Conservation (phyloP, 2,797 vertebrate species). For the Allenopithecus nigroviridis region DNA sequence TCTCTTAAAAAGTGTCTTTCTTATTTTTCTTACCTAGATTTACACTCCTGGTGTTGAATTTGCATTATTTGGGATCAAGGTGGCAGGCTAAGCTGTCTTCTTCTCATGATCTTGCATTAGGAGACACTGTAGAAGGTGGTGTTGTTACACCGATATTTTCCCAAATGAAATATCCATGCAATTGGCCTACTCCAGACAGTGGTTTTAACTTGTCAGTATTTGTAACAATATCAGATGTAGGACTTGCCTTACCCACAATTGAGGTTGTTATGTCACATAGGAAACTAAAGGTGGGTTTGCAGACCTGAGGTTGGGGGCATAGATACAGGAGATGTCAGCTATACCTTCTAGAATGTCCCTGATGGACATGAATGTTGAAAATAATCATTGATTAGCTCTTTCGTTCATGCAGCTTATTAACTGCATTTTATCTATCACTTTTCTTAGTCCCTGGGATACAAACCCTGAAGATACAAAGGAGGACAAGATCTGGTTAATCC, state of each 20-base stretch:
- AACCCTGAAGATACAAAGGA: neutral
- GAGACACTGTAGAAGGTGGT: neutral
- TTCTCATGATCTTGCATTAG: neutral
- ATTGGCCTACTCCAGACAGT: neutral
- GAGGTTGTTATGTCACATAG: neutral
- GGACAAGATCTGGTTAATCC: neutral
- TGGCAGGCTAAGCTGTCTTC: neutral
- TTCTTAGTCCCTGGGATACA: neutral
- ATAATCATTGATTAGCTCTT: neutral
- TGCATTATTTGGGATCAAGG: neutral
- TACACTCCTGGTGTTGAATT: neutral
- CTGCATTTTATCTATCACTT: neutral
- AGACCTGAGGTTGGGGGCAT: accelerated
- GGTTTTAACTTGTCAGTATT: neutral
- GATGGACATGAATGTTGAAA: neutral
- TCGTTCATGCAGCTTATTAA: neutral
- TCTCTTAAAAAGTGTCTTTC: neutral
- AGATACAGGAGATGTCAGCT: neutral
- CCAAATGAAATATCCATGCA: no score
- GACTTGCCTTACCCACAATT: accelerated
- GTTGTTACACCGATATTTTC: neutral
- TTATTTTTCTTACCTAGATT: neutral
- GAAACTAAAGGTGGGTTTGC: neutral
- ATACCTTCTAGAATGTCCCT: neutral
- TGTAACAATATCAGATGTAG: neutral